Evolutionary conservation across 2,888 invertebrate species (phyloP).

Genomic region (Zonitis immaculata): DNA sequence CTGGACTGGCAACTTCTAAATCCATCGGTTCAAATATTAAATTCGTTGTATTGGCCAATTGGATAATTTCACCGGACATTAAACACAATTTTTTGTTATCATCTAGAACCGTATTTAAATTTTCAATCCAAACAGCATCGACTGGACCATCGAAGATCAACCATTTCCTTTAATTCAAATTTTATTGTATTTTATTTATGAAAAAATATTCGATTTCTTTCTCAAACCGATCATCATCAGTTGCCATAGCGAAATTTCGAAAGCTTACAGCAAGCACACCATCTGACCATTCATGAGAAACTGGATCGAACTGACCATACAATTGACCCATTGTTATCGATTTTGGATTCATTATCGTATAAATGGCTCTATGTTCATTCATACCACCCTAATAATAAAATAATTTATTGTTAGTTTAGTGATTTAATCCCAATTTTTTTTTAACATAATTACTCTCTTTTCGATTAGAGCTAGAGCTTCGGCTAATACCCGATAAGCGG

Average conservation of each 20-base stretch:
- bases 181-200: constrained; percentile 30
- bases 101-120: constrained; percentile 92
- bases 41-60: constrained; percentile 83
- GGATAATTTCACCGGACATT: constrained; percentile 98
- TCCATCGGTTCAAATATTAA: constrained; percentile 95
- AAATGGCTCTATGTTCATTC: constrained; percentile 74
- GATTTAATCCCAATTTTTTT: no score
- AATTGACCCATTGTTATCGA: constrained; percentile 93
- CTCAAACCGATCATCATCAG: constrained; percentile 61
- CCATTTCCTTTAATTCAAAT: constrained; percentile 74
- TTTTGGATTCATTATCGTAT: constrained; percentile 90
- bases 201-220: constrained; percentile 29
- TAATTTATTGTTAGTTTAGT: background rate
- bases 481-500: constrained; percentile 78
- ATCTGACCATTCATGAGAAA: constrained; percentile 93
- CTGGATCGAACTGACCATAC: constrained; percentile 90
- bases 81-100: constrained; percentile 94
- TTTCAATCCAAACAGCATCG: constrained; percentile 96
- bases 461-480: constrained; percentile 72
- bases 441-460: constrained; percentile 58
- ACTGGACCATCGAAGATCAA: constrained; percentile 94
- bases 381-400: constrained; percentile 60
- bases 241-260: constrained; percentile 71
- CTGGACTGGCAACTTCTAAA: constrained; percentile 89
- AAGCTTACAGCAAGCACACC: constrained; percentile 83